A percentile compares a stretch with the other conserved stretches of the same genome.
These are phyloP conservation scores for Caenorhabditis zanzibari DNA, from an alignment of 2,888 invertebrate genomes.

Conservation along the genomic window DNA sequence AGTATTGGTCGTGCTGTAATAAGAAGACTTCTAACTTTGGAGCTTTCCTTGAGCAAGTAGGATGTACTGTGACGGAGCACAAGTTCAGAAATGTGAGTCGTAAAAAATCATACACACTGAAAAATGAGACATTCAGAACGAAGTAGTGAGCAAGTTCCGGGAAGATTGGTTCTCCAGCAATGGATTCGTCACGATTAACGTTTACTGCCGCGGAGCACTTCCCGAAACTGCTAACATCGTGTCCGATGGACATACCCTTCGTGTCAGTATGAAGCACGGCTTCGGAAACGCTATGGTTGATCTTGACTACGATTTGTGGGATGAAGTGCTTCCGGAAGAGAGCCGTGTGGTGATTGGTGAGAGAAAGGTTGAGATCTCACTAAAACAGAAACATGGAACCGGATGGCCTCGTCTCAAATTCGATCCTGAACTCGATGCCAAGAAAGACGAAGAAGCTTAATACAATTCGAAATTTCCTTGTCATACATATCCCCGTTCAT, in stretches of 20 bases:
- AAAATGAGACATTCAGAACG: constrained; percentile 72
- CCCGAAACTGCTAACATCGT: constrained; percentile 89
- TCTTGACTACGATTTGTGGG: constrained; percentile 80
- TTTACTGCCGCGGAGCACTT: constrained; percentile 87
- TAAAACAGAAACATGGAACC: constrained; percentile 77
- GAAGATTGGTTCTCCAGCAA: constrained; percentile 82
- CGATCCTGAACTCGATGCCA: constrained; percentile 68
- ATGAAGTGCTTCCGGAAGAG: constrained; percentile 77
- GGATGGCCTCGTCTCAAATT: constrained; percentile 80
- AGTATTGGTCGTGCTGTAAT: constrained; percentile 89
- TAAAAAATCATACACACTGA: no score
- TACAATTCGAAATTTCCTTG: background rate
- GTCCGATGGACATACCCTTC: constrained; percentile 89
- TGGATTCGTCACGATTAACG: constrained; percentile 78
- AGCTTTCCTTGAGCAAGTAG: constrained; percentile 93
- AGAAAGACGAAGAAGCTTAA: constrained; percentile 39
- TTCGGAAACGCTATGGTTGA: constrained; percentile 75
- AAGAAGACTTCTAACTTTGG: constrained; percentile 95
- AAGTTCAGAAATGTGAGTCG: constrained; percentile 88
- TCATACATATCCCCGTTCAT: constrained; percentile 21
- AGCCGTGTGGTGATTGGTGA: constrained; percentile 77
- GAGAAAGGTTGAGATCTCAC: constrained; percentile 80
- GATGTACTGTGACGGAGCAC: constrained; percentile 92
- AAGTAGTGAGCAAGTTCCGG: constrained; percentile 79
- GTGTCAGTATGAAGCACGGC: constrained; percentile 75